Evolutionary conservation across 2,888 invertebrate genomes (phyloP).

Genomic region (Lasius fuliginosus): DNA sequence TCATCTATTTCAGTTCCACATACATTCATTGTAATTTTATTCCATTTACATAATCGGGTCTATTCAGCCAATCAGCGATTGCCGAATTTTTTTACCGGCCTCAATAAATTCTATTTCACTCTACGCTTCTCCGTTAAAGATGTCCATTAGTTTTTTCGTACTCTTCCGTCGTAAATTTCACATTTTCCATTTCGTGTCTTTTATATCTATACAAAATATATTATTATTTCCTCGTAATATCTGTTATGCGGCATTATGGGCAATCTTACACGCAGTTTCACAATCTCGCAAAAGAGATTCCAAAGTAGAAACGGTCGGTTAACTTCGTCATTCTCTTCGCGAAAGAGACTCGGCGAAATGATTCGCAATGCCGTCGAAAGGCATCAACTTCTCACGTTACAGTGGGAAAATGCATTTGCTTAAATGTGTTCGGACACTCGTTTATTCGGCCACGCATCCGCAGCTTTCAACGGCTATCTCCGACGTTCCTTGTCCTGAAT

Average conservation of each 20-base stretch:
- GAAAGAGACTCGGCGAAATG: neutral
- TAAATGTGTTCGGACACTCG: conserved; percentile 42
- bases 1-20: neutral
- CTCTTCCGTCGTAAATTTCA: conserved; percentile 6
- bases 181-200: neutral
- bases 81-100: conserved; percentile 13
- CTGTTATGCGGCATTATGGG: neutral
- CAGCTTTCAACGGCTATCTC: conserved; percentile 32
- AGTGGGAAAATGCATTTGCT: conserved; percentile 18
- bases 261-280: neutral
- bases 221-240: neutral
- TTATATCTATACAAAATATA: neutral
- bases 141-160: conserved; percentile 33
- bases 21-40: conserved; percentile 20
- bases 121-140: conserved; percentile 6
- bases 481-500: conserved; percentile 24
- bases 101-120: conserved; percentile 30
- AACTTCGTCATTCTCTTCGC: conserved; percentile 23
- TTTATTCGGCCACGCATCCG: conserved; percentile 39
- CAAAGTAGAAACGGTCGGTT: neutral
- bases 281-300: neutral
- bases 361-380: conserved; percentile 5
- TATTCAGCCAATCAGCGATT: neutral
- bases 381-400: conserved; percentile 10
- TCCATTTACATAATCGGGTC: neutral